phyloP scores from a whole-genome alignment of 2,888 invertebrate species.

The Sycophila texana region DNA sequence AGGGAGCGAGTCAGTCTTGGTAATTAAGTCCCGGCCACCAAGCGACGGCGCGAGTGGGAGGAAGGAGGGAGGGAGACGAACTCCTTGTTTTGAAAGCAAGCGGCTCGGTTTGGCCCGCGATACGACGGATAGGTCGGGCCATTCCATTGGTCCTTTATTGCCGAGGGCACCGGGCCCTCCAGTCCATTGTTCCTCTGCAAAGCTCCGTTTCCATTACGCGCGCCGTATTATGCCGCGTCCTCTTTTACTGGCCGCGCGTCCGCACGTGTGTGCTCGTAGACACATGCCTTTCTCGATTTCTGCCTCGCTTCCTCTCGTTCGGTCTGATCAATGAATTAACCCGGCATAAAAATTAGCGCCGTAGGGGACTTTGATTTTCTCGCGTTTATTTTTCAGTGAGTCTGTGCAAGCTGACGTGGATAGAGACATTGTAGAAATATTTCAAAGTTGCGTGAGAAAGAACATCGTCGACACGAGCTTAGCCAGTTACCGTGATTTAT shows the following conservation, averaged over 20 bases:
- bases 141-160: constrained; percentile 46
- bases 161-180: constrained; percentile 4
- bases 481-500: not conserved
- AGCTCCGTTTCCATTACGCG: constrained; percentile 30
- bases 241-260: not conserved
- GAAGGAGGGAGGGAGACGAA: not conserved
- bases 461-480: not conserved
- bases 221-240: not conserved
- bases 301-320: constrained; percentile 2
- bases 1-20: constrained; percentile 9
- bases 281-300: constrained; percentile 18
- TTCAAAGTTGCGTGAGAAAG: constrained; percentile 7
- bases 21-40: constrained; percentile 43
- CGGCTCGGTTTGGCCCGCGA: constrained; percentile 35
- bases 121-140: constrained; percentile 43
- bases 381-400: constrained; percentile 20
- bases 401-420: not conserved
- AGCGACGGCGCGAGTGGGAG: not conserved
- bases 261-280: not conserved
- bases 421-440: constrained; percentile 34
- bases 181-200: constrained; percentile 43
- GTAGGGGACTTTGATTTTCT: constrained; percentile 16
- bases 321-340: constrained; percentile 16
- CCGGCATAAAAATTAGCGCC: constrained; percentile 3
- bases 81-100: constrained; percentile 39